Conservation (phyloP, 1,140 invertebrate species). For the Alviniconcha marisindica region DNA sequence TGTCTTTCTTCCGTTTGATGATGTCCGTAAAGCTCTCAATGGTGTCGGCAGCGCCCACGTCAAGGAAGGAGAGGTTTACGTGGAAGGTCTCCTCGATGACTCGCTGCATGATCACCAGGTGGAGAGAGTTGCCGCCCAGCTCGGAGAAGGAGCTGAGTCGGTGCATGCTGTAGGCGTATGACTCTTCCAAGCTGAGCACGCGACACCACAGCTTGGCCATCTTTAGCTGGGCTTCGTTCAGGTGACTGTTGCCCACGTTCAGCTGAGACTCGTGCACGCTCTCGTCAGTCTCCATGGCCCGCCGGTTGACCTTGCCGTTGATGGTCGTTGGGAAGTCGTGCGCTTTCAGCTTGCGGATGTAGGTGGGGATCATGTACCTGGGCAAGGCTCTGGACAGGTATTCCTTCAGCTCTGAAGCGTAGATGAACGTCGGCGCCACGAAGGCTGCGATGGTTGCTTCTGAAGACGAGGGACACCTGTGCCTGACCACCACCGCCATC, state of each 20-base stretch:
- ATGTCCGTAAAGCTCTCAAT: constrained; percentile 60
- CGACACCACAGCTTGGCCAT: constrained; percentile 56
- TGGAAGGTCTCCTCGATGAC: constrained; percentile 50
- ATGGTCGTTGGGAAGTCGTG: constrained; percentile 56
- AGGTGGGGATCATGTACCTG: constrained; percentile 61
- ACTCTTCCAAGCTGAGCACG: constrained; percentile 51
- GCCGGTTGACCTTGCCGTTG: constrained; percentile 61
- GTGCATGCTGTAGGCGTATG: constrained; percentile 47
- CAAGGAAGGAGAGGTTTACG: constrained; percentile 54
- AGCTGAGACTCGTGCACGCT: constrained; percentile 48
- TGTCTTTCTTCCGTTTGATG: constrained; percentile 44
- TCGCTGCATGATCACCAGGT: constrained; percentile 56
- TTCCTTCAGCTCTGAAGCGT: constrained; percentile 53
- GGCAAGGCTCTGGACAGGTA: constrained; percentile 56
- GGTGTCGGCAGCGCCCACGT: constrained; percentile 58
- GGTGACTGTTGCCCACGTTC: constrained; percentile 46
- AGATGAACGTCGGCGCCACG: constrained; percentile 57
- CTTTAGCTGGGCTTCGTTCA: constrained; percentile 55
- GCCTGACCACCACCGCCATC: constrained; percentile 57
- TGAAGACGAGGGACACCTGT: constrained; percentile 45
- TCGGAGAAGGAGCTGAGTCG: constrained; percentile 57
- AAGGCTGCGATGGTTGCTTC: constrained; percentile 56
- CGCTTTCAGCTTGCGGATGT: constrained; percentile 53
- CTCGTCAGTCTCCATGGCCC: constrained; percentile 54
- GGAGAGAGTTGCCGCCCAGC: constrained; percentile 59